Percentiles rank a stretch among this genome's conserved stretches.
phyloP scores from a whole-genome alignment of 1,140 invertebrate genomes.

The Procambarus virginalis region DNA sequence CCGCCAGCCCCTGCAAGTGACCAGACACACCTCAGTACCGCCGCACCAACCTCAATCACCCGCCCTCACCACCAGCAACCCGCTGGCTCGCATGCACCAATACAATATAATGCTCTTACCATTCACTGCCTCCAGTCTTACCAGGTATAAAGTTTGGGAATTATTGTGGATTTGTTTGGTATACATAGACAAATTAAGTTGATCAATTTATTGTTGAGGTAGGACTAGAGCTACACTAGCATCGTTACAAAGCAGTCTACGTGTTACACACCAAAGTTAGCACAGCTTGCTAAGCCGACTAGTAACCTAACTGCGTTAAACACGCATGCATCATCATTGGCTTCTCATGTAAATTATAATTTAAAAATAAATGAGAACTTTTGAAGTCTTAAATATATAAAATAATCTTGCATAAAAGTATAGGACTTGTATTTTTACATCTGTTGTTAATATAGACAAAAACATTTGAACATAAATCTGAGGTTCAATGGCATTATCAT shows the following conservation, averaged over 20 bases:
- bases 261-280: slow-evolving; percentile 47
- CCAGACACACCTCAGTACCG: slow-evolving; percentile 55
- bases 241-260: slow-evolving; percentile 52
- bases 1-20: slow-evolving; percentile 63
- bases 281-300: slow-evolving; percentile 51
- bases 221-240: slow-evolving; percentile 60
- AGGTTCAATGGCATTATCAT: slow-evolving; percentile 15
- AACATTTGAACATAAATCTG: slow-evolving; percentile 41
- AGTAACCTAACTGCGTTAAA: slow-evolving; percentile 49
- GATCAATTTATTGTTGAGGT: slow-evolving; percentile 57
- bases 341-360: slow-evolving; percentile 1
- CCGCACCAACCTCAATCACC: slow-evolving; percentile 1
- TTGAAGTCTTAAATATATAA: slow-evolving; percentile 55
- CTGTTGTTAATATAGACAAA: slow-evolving; percentile 5
- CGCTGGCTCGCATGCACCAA: slow-evolving; percentile 23
- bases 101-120: slow-evolving; percentile 16
- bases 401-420: slow-evolving; percentile 59
- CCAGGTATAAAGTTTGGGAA: not conserved
- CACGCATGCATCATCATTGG: slow-evolving; percentile 42
- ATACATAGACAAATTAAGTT: slow-evolving; percentile 45
- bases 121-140: slow-evolving; percentile 2
- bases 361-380: slow-evolving; percentile 31
- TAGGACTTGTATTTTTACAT: not conserved
- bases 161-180: slow-evolving; percentile 23
- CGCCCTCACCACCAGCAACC: slow-evolving; percentile 1